phyloP scores from a whole-genome alignment of 1,140 invertebrate species.

The Drosophila albomicans region DNA sequence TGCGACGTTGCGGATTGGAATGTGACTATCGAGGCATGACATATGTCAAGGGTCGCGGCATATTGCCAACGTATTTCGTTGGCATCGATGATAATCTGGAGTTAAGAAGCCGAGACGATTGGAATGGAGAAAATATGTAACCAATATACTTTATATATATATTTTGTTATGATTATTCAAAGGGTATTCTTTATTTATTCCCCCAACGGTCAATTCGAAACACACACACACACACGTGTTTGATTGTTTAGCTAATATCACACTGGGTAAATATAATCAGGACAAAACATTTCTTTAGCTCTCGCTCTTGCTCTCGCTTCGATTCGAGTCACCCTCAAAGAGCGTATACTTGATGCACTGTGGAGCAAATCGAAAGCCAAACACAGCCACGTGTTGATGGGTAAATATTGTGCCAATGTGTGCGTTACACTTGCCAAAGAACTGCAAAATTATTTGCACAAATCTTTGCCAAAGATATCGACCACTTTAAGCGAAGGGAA shows the following conservation, averaged over 20 bases:
- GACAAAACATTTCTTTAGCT: slow-evolving; percentile 11
- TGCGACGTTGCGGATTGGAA: slow-evolving; percentile 83
- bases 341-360: not conserved
- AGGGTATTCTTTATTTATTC: not conserved
- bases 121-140: too few relatives aligned
- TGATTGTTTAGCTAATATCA: slow-evolving; percentile 35
- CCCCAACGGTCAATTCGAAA: not conserved
- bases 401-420: slow-evolving; percentile 52
- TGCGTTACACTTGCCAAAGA: slow-evolving; percentile 5
- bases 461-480: slow-evolving; percentile 2
- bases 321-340: not conserved
- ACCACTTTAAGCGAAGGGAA: not conserved
- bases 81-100: slow-evolving; percentile 10
- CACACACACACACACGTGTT: slow-evolving; percentile 34
- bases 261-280: slow-evolving; percentile 56
- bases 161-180: not conserved
- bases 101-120: not conserved
- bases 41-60: slow-evolving; percentile 36
- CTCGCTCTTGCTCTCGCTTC: not conserved
- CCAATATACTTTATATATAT: too few relatives aligned
- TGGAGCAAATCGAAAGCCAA: slow-evolving; percentile 8
- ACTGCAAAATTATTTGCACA: slow-evolving; percentile 31
- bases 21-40: slow-evolving; percentile 40
- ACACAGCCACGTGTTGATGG: slow-evolving; percentile 54
- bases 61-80: slow-evolving; percentile 43